A percentile compares a stretch with the other conserved stretches of the same genome.
phyloP scores from a whole-genome alignment of 2,797 vertebrate species.

The Clarias fuscus region DNA sequence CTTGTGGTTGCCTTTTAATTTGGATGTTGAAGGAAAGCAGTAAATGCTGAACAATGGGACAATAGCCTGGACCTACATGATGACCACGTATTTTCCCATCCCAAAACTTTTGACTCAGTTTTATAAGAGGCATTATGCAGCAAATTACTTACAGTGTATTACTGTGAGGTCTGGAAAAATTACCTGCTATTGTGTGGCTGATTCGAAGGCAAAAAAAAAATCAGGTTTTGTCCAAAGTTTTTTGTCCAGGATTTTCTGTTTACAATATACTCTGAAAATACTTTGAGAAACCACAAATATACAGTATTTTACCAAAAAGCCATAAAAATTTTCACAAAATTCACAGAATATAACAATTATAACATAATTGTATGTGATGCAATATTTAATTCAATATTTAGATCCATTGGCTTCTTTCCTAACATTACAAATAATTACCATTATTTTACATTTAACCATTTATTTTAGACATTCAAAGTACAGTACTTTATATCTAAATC shows the following conservation, averaged over 20 bases:
- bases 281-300: neutral
- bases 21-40: neutral
- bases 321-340: neutral
- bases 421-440: no score
- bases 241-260: neutral
- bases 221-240: neutral
- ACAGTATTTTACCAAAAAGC: neutral
- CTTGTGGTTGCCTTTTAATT: neutral
- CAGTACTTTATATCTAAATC: neutral
- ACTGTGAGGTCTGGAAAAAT: neutral
- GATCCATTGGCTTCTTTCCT: no score
- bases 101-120: neutral
- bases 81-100: constrained; percentile 46
- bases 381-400: no score
- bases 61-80: constrained; percentile 41
- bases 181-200: neutral
- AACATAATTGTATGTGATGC: no score
- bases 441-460: neutral
- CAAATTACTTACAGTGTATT: neutral
- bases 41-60: constrained; percentile 10
- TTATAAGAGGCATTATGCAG: constrained; percentile 2
- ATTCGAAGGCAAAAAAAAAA: neutral
- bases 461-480: neutral
- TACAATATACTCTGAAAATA: neutral
- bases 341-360: no score